Base-by-base conservation (phyloP, 2,888 invertebrate species). In the Hetaerina titia region DNA sequence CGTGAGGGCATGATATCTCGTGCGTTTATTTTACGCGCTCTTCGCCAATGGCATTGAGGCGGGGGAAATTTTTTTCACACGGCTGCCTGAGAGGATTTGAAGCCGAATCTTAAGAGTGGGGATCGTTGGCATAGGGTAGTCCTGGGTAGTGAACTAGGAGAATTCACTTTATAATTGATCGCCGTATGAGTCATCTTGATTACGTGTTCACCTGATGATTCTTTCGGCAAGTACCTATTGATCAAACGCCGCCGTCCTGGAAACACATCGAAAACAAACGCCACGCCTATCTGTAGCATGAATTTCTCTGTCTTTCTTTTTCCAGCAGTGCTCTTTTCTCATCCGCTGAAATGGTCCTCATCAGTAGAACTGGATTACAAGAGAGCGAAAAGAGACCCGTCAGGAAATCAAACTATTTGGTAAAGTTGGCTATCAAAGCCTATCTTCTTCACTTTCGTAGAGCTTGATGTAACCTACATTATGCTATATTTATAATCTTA, bases 361-460 rank as follows among this genome's bases (percentile, higher is more conserved):
- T 95, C 63, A 95, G 94, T 63, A 45, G 94, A 25, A 95, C 94
- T 89, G 94, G 94, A 17, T 81, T 95, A 25, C 88, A 63, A 45
- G 94, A 95, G 22, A 95, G 94, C 13, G 94, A 95, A 45, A 95
- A 64, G 25, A 88, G 45, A 22, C 63, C n/a, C 56, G 57, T 64
- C n/a, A 89, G 13, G 31, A 87, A 57, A 64, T 5, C 19, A 15
- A 88, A 45, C 56, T 9, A 19, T 2, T 45, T 19, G 92, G 92
- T 92, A 92, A 92, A n/a, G 22, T 57, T 9, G 8, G 60, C 17
- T 22, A 4, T n/a, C 15, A 45, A 15, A 31, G 17, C 87, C 6
- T n/a, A 11, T 31, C 7, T n/a, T 45, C 15, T 81, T 45, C 4
- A 45, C 45, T 45, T 45, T 45, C 45, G 45, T 4, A 45, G 45